These are phyloP conservation scores for Chrysomallon squamiferum DNA, from an alignment of 1,140 invertebrate genomes.

Conservation along the genomic window DNA sequence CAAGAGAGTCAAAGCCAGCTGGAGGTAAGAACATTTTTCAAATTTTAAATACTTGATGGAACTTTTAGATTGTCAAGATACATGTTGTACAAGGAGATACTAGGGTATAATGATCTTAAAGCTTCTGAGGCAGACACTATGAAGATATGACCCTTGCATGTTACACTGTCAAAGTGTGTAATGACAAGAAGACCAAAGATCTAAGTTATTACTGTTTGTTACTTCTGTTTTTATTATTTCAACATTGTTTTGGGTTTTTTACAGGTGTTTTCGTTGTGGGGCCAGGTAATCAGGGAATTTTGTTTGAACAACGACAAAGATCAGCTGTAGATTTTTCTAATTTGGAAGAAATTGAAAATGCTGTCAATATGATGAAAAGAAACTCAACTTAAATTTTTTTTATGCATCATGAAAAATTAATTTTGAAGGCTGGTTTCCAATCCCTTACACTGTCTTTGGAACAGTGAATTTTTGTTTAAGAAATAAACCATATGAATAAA, in stretches of 20 bases:
- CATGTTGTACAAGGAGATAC: slow-evolving; percentile 20
- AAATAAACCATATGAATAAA: too few relatives aligned
- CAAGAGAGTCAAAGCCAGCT: slow-evolving; percentile 43
- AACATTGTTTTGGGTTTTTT: slow-evolving; percentile 9
- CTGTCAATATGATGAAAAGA: slow-evolving; percentile 28
- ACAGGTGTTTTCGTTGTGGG: slow-evolving; percentile 62
- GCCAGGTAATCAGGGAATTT: slow-evolving; percentile 55
- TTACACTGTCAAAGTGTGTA: background rate
- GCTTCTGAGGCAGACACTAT: background rate
- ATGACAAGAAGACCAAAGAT: background rate
- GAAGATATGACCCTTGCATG: background rate
- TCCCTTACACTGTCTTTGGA: too few relatives aligned
- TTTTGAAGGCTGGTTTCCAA: too few relatives aligned
- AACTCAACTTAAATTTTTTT: background rate
- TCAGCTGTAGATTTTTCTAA: slow-evolving; percentile 60
- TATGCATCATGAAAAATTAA: too few relatives aligned
- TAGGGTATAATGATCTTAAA: background rate
- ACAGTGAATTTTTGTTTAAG: too few relatives aligned
- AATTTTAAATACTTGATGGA: too few relatives aligned
- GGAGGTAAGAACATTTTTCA: too few relatives aligned
- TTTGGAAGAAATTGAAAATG: slow-evolving; percentile 36
- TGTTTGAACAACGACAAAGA: slow-evolving; percentile 60
- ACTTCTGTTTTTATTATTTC: background rate
- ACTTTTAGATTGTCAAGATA: slow-evolving; percentile 28
- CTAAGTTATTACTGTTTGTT: background rate